Base-by-base conservation (phyloP, 1,140 invertebrate species). In the Asobara japonica region DNA sequence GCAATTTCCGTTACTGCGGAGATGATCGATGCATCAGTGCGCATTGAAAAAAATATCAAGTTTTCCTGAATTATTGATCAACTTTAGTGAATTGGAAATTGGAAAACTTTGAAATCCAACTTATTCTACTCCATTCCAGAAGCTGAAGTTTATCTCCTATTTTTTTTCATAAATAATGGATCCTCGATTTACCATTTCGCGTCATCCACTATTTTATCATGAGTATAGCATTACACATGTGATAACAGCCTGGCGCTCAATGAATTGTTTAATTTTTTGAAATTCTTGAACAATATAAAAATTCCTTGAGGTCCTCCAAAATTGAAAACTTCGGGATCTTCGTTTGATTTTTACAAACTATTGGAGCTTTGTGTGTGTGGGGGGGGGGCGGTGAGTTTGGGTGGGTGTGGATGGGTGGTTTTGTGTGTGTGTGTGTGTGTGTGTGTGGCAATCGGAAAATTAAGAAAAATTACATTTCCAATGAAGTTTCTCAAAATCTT, bases 231-330 rank as follows among this genome's bases (percentile, higher is more conserved):
- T 56, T 11, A 27, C 2, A 18, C 10, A 27, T 56, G 20, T 11
- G 25, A 56, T n/a, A n/a, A n/a, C n/a, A n/a, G n/a, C n/a, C n/a
- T n/a, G n/a, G n/a, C n/a, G n/a, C n/a, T n/a, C n/a, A n/a, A n/a
- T n/a, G n/a, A n/a, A n/a, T n/a, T n/a, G n/a, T n/a, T n/a, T n/a
- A n/a, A n/a, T n/a, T n/a, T n/a, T n/a, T n/a, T n/a, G n/a, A n/a
- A n/a, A n/a, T n/a, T n/a, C n/a, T 36, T 36, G 18, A 22, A 56
- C 13, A 33, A 80, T 80, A 78, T 81, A 18, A 78, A 81, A 80
- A 80, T 81, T 16, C 72, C 78, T 71, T 51, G 78, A 69, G 77
- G n/a, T n/a, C n/a, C n/a, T n/a, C n/a, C n/a, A n/a, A n/a, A n/a
- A n/a, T n/a, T n/a, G n/a, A n/a, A n/a, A n/a, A n/a, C n/a, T n/a